These are phyloP conservation scores for Verasper variegatus DNA, from an alignment of 2,113 vertebrate species.

Conservation along the genomic window DNA sequence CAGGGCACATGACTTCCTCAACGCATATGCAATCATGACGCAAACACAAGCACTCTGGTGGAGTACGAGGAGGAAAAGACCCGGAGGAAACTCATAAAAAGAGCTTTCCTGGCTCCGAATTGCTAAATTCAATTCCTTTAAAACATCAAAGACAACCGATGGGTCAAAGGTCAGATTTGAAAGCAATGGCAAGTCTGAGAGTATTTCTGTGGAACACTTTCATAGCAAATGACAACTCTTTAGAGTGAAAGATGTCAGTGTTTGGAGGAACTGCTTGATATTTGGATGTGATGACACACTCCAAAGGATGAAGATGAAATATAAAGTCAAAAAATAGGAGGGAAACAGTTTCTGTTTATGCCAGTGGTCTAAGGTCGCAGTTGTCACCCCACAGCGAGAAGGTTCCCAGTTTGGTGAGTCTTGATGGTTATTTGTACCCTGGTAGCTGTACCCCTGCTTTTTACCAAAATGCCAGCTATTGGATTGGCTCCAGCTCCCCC, in stretches of 20 bases:
- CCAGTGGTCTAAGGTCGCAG: too few relatives aligned
- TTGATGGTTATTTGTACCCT: too few relatives aligned
- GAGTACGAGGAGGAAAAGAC: neutral
- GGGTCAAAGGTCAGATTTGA: constrained; percentile 1
- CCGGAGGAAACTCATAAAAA: neutral
- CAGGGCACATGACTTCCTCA: neutral
- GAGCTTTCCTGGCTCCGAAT: neutral
- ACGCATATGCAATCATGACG: neutral
- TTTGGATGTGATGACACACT: neutral
- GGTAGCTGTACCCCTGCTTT: too few relatives aligned
- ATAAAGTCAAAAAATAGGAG: too few relatives aligned
- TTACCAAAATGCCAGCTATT: too few relatives aligned
- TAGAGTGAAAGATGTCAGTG: neutral
- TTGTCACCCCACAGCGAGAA: too few relatives aligned
- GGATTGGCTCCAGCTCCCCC: too few relatives aligned
- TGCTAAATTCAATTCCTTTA: neutral
- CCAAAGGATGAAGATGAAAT: neutral
- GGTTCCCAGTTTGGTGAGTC: too few relatives aligned
- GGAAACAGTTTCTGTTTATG: neutral
- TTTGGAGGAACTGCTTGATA: neutral
- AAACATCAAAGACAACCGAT: constrained; percentile 10
- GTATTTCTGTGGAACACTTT: neutral
- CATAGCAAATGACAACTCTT: neutral
- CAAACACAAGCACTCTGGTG: neutral
- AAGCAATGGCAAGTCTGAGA: neutral